Percentiles rank a stretch among this genome's conserved stretches.
Conservation (phyloP, 2,888 invertebrate species). For the Plebejus argus region DNA sequence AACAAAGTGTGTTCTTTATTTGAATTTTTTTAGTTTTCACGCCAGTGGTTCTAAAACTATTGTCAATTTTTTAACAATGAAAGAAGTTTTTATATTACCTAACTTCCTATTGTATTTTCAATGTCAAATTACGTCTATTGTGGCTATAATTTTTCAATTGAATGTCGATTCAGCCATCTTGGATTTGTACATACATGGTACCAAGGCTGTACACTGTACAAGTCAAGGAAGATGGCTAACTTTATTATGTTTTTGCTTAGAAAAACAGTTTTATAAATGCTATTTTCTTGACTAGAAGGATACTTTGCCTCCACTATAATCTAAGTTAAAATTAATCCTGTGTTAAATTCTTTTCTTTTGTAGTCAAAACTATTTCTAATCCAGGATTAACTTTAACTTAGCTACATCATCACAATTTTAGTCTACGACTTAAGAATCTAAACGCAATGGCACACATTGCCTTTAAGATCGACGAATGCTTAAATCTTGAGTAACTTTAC, state of each 20-base stretch:
- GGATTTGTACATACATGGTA: background rate
- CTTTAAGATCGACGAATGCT: background rate
- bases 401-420: background rate
- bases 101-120: background rate
- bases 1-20: background rate
- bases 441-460: background rate
- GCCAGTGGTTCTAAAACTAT: too few relatives aligned
- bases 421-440: background rate
- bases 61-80: too few relatives aligned
- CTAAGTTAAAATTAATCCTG: background rate
- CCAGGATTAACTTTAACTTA: background rate
- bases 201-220: background rate
- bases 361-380: background rate
- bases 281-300: background rate
- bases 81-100: too few relatives aligned
- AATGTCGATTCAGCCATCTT: constrained; percentile 8
- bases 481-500: background rate
- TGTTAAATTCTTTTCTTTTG: background rate
- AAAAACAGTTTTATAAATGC: background rate
- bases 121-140: background rate
- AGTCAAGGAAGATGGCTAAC: background rate
- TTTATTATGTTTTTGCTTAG: background rate
- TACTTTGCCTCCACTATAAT: background rate
- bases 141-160: constrained; percentile 5
- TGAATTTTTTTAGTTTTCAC: too few relatives aligned